Evolutionary conservation across 2,113 vertebrate species (phyloP).

Genomic region (Myotis davidii): DNA sequence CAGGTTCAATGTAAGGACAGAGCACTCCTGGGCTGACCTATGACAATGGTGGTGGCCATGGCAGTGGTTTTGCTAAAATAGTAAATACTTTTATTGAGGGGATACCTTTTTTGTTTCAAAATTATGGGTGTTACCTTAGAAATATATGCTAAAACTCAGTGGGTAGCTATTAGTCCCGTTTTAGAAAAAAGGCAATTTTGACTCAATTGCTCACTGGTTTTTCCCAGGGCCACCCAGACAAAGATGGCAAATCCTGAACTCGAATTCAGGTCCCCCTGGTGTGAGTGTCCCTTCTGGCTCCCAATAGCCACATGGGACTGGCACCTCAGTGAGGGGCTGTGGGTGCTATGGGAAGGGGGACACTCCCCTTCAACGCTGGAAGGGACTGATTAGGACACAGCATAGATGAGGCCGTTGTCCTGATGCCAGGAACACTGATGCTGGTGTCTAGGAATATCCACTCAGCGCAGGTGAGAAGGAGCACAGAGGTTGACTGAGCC

Average conservation of each 20-base stretch:
- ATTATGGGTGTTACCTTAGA: not conserved
- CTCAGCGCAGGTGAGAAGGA: too few relatives aligned
- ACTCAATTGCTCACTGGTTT: not conserved
- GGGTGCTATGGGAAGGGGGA: too few relatives aligned
- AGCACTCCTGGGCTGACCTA: not conserved
- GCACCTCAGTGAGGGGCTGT: accelerated
- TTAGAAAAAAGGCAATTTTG: not conserved
- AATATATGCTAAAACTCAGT: not conserved
- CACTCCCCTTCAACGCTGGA: not conserved
- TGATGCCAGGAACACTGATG: accelerated
- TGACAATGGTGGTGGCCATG: not conserved
- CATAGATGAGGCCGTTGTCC: not conserved
- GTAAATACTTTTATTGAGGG: not conserved
- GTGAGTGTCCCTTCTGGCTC: accelerated
- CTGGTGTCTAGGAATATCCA: too few relatives aligned
- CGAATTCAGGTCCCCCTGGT: not conserved
- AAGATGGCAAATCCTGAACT: not conserved
- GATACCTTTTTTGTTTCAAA: not conserved
- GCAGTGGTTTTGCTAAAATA: not conserved
- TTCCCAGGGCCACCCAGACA: not conserved
- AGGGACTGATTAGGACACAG: not conserved
- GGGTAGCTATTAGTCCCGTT: too few relatives aligned
- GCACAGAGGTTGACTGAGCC: not conserved
- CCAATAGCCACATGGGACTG: not conserved
- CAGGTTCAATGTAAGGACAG: accelerated